Percentiles rank a stretch among this genome's conserved stretches.
Conservation (phyloP, 2,797 vertebrate genomes). For the Rhabdophis nuchalis region DNA sequence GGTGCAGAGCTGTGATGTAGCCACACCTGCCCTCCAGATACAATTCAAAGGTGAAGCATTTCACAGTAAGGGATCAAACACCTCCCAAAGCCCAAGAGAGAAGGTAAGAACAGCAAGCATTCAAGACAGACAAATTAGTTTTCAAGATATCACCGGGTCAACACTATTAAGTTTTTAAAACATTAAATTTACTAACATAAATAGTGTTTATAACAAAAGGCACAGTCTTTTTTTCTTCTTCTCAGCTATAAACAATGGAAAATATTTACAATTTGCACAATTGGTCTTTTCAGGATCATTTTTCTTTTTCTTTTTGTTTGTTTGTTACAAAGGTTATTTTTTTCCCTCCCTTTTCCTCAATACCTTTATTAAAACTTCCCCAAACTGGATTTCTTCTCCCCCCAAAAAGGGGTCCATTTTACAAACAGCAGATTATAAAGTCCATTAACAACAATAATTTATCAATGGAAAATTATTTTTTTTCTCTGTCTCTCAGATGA, state of each 20-base stretch:
- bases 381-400: background rate
- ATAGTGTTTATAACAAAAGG: slow-evolving; percentile 92
- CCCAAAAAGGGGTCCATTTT: slow-evolving; percentile 44
- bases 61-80: background rate
- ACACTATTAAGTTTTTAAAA: slow-evolving; percentile 64
- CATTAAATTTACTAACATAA: slow-evolving; percentile 90
- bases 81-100: background rate
- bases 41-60: background rate
- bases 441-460: slow-evolving; percentile 31
- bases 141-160: background rate
- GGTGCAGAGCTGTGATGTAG: background rate
- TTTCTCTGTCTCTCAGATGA: slow-evolving; percentile 71
- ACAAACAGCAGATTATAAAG: slow-evolving; percentile 51
- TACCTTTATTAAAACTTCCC: slow-evolving; percentile 11
- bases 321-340: slow-evolving; percentile 5
- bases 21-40: background rate
- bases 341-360: background rate
- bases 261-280: slow-evolving; percentile 82
- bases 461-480: slow-evolving; percentile 52
- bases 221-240: slow-evolving; percentile 75
- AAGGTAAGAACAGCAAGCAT: background rate
- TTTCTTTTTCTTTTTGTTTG: background rate
- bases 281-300: slow-evolving; percentile 60
- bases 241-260: slow-evolving; percentile 84
- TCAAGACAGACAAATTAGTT: background rate